Conservation (phyloP, 2,888 invertebrate species). For the Hirtodrosophila confusa region DNA sequence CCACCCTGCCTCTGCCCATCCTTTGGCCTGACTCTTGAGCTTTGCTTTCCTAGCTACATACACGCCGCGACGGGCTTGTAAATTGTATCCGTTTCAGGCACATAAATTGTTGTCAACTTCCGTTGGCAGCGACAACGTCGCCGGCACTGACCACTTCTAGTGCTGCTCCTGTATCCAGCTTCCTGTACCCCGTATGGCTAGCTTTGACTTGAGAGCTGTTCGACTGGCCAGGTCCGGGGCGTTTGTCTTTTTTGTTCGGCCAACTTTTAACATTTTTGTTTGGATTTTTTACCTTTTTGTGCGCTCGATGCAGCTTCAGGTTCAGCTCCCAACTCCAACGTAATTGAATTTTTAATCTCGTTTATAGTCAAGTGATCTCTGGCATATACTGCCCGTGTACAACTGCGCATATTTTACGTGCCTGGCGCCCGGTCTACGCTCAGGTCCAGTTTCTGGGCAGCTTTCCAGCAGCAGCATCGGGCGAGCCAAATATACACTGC, state of each 20-base stretch:
- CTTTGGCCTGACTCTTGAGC: slow-evolving; percentile 1
- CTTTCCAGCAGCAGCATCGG: slow-evolving; percentile 14
- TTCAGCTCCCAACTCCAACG: slow-evolving; percentile 80
- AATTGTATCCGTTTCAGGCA: slow-evolving; percentile 82
- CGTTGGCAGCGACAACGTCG: slow-evolving; percentile 79
- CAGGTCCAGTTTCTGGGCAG: slow-evolving; percentile 43
- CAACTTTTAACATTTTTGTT: slow-evolving; percentile 25
- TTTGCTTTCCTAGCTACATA: slow-evolving; percentile 40
- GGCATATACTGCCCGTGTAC: slow-evolving; percentile 75
- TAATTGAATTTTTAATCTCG: slow-evolving; percentile 84
- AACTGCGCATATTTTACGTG: slow-evolving; percentile 80
- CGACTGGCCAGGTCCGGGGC: slow-evolving; percentile 24
- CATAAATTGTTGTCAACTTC: slow-evolving; percentile 83
- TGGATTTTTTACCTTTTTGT: slow-evolving; percentile 36
- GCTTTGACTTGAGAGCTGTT: slow-evolving; percentile 69
- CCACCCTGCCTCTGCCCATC: neutral
- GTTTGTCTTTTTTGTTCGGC: slow-evolving; percentile 50
- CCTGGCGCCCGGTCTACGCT: slow-evolving; percentile 50
- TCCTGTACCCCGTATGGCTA: slow-evolving; percentile 32
- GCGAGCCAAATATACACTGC: slow-evolving; percentile 53
- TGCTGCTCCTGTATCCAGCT: slow-evolving; percentile 22
- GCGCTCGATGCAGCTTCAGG: slow-evolving; percentile 62
- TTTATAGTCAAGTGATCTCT: slow-evolving; percentile 84
- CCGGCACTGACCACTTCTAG: slow-evolving; percentile 75
- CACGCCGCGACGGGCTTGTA: slow-evolving; percentile 74